Evolutionary conservation across 1,140 invertebrate species (phyloP).

Genomic region (Hycleus phaleratus): DNA sequence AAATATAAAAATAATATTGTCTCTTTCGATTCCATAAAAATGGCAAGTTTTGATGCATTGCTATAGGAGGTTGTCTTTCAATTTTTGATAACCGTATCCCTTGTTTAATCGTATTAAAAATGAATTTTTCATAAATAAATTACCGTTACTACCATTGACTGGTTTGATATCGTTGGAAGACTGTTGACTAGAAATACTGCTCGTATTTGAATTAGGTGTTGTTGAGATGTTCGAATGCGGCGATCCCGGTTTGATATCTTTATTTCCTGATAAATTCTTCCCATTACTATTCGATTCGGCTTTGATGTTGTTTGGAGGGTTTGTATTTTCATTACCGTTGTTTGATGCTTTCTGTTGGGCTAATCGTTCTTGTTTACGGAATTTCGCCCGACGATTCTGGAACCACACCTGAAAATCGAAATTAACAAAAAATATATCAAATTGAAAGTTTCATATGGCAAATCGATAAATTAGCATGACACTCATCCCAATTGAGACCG

Average conservation of each 20-base stretch:
- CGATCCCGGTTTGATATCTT: slow-evolving; percentile 43
- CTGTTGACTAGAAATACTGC: slow-evolving; percentile 39
- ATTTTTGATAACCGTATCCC: background rate
- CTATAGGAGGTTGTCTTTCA: background rate
- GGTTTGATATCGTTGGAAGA: slow-evolving; percentile 43
- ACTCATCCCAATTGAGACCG: too few species aligned
- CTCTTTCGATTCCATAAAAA: slow-evolving; percentile 28
- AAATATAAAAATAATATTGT: slow-evolving; percentile 38
- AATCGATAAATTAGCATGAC: too few species aligned
- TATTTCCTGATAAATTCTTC: slow-evolving; percentile 26
- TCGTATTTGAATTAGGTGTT: slow-evolving; percentile 42
- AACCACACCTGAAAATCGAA: slow-evolving; percentile 95
- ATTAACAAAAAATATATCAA: slow-evolving; percentile 22
- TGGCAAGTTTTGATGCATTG: slow-evolving; percentile 7
- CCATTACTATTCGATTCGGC: slow-evolving; percentile 30
- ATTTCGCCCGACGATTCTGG: slow-evolving; percentile 86
- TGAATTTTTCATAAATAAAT: slow-evolving; percentile 5
- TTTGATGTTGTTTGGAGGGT: slow-evolving; percentile 32
- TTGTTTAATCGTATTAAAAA: background rate
- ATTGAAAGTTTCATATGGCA: too few species aligned
- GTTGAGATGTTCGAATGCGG: slow-evolving; percentile 41
- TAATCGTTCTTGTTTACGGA: slow-evolving; percentile 83
- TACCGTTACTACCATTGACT: slow-evolving; percentile 38
- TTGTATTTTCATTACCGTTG: slow-evolving; percentile 23
- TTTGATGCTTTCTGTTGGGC: slow-evolving; percentile 65